Percentiles rank a stretch among this genome's conserved stretches.
phyloP scores from a whole-genome alignment of 2,888 invertebrate genomes.

The Amorpha juglandis region DNA sequence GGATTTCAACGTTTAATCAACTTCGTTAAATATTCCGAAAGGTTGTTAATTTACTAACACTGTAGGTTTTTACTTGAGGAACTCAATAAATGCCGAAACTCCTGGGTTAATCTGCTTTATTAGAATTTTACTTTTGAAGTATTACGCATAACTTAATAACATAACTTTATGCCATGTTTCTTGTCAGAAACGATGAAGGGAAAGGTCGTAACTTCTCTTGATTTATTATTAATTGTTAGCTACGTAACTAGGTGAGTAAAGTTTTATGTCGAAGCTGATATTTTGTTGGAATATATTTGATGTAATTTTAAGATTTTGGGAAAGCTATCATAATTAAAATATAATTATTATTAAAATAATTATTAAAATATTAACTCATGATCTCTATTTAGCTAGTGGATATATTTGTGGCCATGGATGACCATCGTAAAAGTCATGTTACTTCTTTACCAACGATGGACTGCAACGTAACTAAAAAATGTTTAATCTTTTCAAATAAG shows the following conservation, averaged over 20 bases:
- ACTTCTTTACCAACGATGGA: no score
- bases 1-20: neutral
- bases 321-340: no score
- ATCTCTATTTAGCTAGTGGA: no score
- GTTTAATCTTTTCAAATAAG: no score
- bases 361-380: no score
- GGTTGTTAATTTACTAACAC: conserved; percentile 4
- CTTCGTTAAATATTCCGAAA: neutral
- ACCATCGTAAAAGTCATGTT: no score
- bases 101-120: neutral
- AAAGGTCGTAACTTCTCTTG: neutral
- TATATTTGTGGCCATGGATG: no score
- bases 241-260: neutral
- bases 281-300: neutral
- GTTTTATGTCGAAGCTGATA: neutral
- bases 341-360: no score
- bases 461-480: no score
- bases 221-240: neutral
- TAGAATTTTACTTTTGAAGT: no score
- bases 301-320: neutral
- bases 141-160: neutral
- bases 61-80: conserved; percentile 1
- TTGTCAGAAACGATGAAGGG: neutral
- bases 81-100: neutral
- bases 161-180: neutral